phyloP scores from a whole-genome alignment of 2,888 invertebrate species.

The Leptura quadrifasciata region DNA sequence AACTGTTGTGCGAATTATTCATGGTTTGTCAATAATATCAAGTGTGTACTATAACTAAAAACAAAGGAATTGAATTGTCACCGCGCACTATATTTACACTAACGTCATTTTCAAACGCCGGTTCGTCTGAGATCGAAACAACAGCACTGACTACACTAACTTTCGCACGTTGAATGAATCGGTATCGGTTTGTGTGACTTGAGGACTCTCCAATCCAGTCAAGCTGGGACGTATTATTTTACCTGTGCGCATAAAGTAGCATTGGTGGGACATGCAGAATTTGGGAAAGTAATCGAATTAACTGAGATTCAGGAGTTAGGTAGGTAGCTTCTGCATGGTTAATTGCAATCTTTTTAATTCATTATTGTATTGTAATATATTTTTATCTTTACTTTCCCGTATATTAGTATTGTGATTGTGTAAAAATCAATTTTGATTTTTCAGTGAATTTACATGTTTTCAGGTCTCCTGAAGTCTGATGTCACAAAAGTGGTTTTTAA shows the following conservation, averaged over 20 bases:
- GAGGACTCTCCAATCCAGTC: not conserved
- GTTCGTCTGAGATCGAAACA: constrained; percentile 7
- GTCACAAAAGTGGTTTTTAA: no score
- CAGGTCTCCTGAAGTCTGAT: no score
- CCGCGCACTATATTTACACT: constrained; percentile 43
- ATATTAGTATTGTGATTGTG: no score
- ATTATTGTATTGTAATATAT: no score
- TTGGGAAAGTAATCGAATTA: constrained; percentile 3
- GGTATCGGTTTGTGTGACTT: not conserved
- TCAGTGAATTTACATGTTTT: no score
- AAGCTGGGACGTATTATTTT: constrained; percentile 9
- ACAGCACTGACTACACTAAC: not conserved
- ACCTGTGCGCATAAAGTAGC: constrained; percentile 36
- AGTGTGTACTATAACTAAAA: constrained; percentile 19
- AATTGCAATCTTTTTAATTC: no score
- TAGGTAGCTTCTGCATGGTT: no score
- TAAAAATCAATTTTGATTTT: no score
- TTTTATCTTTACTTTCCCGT: no score
- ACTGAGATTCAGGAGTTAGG: not conserved
- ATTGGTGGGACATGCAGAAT: constrained; percentile 8
- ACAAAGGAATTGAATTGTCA: constrained; percentile 38
- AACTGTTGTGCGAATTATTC: not conserved
- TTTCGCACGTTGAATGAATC: constrained; percentile 32
- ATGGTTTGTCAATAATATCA: not conserved
- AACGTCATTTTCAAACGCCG: constrained; percentile 36